phyloP scores from a whole-genome alignment of 2,888 invertebrate species.

The Scrobipalpa atriplicella region DNA sequence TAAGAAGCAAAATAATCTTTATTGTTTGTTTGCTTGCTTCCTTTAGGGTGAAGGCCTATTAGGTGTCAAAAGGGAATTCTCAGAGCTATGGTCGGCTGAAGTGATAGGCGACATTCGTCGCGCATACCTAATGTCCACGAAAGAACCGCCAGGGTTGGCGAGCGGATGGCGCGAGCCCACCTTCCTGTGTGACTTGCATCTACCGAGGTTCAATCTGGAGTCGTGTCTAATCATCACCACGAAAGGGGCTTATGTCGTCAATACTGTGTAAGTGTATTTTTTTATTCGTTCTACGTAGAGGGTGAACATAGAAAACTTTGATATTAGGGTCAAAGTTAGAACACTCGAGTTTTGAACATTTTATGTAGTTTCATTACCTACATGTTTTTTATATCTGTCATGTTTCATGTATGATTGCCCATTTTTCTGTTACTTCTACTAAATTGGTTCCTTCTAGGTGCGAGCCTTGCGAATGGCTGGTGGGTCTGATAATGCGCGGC shows the following conservation, averaged over 20 bases:
- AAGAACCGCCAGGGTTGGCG: constrained; percentile 50
- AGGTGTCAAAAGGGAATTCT: constrained; percentile 63
- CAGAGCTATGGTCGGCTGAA: constrained; percentile 71
- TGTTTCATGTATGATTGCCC: too few species aligned
- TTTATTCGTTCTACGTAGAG: too few species aligned
- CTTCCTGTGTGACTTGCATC: constrained; percentile 70
- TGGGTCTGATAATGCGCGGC: constrained; percentile 68
- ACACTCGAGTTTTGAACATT: background rate
- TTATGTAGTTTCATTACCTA: too few species aligned
- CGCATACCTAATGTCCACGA: constrained; percentile 64
- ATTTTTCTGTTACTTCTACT: too few species aligned
- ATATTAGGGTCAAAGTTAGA: background rate
- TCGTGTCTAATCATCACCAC: constrained; percentile 82
- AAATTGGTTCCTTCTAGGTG: constrained; percentile 48
- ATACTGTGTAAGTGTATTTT: constrained; percentile 73
- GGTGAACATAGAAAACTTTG: too few species aligned
- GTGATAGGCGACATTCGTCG: constrained; percentile 65
- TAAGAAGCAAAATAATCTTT: too few species aligned
- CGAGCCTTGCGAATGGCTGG: constrained; percentile 75
- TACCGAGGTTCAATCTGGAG: constrained; percentile 71
- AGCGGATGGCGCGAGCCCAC: constrained; percentile 72
- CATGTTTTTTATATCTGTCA: too few species aligned
- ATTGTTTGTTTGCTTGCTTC: too few species aligned
- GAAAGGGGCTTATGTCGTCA: constrained; percentile 79
- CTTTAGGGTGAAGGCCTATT: constrained; percentile 63